Percentiles rank a stretch among this genome's conserved stretches.
Evolutionary conservation across 2,888 invertebrate genomes (phyloP).

Genomic region (Tyria jacobaeae): DNA sequence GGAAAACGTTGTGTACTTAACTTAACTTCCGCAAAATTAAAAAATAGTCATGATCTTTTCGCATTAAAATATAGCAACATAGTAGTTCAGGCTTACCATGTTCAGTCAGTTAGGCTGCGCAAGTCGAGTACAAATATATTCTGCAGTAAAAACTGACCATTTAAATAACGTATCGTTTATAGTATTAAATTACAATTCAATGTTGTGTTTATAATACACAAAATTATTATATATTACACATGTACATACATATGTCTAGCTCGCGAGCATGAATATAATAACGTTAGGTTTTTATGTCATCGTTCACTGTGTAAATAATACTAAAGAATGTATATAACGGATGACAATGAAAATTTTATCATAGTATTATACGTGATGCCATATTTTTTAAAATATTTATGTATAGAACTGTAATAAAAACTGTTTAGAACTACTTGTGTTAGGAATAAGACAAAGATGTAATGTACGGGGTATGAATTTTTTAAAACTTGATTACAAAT

Average conservation of each 20-base stretch:
- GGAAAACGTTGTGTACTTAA: background rate
- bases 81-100: background rate
- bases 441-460: no score
- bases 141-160: background rate
- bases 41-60: background rate
- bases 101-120: background rate
- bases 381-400: background rate
- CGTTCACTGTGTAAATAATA: background rate
- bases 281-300: background rate
- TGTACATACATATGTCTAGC: background rate
- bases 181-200: background rate
- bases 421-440: no score
- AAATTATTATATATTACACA: no score
- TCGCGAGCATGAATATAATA: background rate
- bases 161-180: background rate
- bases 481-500: no score
- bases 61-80: background rate
- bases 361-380: background rate
- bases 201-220: no score
- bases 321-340: background rate
- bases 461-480: no score
- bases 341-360: background rate
- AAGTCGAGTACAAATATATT: background rate
- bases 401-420: no score
- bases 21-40: background rate